Evolutionary conservation across 35 echinoderm and acorn worm genomes (phyloP), one percentile per base, ranked within the genome.

Genomic region (Anneissia japonica): DNA sequence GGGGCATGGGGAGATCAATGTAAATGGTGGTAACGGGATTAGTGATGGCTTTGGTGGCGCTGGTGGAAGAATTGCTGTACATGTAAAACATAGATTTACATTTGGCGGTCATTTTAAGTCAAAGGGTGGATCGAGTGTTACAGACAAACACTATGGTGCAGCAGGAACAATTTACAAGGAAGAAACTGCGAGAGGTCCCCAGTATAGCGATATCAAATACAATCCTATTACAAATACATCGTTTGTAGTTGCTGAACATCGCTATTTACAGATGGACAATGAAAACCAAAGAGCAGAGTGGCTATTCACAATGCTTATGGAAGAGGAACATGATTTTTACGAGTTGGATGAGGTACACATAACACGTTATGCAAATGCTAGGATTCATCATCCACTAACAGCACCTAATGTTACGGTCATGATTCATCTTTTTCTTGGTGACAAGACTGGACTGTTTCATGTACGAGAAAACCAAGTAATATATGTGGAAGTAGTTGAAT

Each of bases 191-290:
- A 73, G 93, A 38, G 93, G 93, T 32, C 93, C 93, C 28, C 93
- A 96, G 74, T 96, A 96, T 87, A 83, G 83, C 30, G 93, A 96
- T 23, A 86, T 96, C 30, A 96, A 96, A 83, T 92, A 92, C 55
- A 80, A 92, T 34, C 82, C 77, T 72, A 84, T 87, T 33, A 89
- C 93, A 72, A 91, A 91, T 86, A 46, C 83, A 74, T 86, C 90
- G 0, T 89, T 64, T 56, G 46, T 82, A 36, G 86, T 88, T 46
- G 90, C 90, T 46, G 81, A 92, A 30, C 93, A 96, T 77, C 46
- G 81, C 32, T 89, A 92, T 79, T 46, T 96, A 0, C 88, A 76
- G 75, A 90, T 96, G 12, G 87, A 96, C 78, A 96, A 96, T 79
- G 81, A 86, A 39, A 77, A 96, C 38, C 93, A 96, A 14, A 77